Conservation (phyloP, 2,113 vertebrate genomes). For the Athene noctua region DNA sequence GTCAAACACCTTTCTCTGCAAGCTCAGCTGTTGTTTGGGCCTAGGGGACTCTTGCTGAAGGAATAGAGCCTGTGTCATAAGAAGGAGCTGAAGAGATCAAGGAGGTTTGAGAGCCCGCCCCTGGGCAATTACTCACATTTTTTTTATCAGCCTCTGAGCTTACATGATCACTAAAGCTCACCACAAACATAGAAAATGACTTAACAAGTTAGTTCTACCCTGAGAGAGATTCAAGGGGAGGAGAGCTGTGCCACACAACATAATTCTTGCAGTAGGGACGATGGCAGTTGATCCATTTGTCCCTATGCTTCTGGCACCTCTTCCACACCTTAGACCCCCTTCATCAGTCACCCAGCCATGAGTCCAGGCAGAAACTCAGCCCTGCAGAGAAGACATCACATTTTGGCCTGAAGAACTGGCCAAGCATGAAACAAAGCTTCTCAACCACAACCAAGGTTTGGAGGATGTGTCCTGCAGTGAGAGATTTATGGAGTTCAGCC, state of each 20-base stretch:
- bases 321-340: not conserved
- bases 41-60: not conserved
- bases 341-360: not conserved
- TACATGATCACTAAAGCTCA: not conserved
- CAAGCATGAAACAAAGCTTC: not conserved
- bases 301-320: not conserved
- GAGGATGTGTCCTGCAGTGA: not conserved
- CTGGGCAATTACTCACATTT: not conserved
- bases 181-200: not conserved
- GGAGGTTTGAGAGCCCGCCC: not conserved
- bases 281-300: not conserved
- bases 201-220: not conserved
- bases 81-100: not conserved
- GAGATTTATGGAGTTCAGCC: not conserved
- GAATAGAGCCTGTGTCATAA: not conserved
- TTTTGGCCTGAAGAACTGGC: not conserved
- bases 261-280: not conserved
- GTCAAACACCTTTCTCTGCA: not conserved
- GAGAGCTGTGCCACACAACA: not conserved
- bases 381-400: not conserved
- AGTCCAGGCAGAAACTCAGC: not conserved
- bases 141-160: not conserved
- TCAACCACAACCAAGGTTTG: not conserved
- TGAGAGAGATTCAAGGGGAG: not conserved
- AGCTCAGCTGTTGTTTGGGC: not conserved